Evolutionary conservation across 1,140 invertebrate species (phyloP).

Genomic region (Tribolium madens): DNA sequence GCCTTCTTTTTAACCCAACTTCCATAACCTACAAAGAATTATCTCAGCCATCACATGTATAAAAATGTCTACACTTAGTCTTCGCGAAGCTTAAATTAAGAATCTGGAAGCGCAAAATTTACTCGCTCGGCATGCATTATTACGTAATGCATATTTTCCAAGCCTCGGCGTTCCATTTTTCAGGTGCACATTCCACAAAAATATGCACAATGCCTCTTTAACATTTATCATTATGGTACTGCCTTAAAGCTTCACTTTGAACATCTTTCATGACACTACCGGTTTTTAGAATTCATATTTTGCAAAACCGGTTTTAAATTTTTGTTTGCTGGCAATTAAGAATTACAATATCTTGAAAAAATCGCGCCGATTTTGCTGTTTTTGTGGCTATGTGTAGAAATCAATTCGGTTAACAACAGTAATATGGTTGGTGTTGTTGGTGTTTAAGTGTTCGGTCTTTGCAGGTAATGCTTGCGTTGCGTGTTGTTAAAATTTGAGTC

Average conservation of each 20-base stretch:
- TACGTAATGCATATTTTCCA: background rate
- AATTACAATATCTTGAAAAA: background rate
- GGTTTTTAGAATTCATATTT: too few species aligned
- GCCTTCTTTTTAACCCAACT: constrained; percentile 11
- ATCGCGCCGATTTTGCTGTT: background rate
- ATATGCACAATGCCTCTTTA: background rate
- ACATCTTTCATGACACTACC: too few species aligned
- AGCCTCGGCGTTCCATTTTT: background rate
- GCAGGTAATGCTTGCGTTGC: constrained; percentile 18
- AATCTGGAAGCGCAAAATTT: constrained; percentile 26
- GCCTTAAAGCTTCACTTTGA: background rate
- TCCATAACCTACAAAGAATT: constrained; percentile 24
- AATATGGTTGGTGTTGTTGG: background rate
- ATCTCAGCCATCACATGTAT: constrained; percentile 2
- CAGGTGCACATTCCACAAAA: background rate
- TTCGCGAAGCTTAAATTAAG: constrained; percentile 9
- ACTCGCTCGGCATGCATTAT: constrained; percentile 13
- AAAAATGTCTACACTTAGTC: constrained; percentile 32
- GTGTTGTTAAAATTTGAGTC: constrained; percentile 4
- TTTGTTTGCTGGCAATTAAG: background rate
- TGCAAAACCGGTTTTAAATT: too few species aligned
- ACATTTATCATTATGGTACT: background rate
- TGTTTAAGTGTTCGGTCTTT: constrained; percentile 14
- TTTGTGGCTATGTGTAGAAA: background rate
- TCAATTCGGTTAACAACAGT: background rate